Percentiles rank a stretch among this genome's conserved stretches.
These are phyloP conservation scores for Agrochola lota DNA, from an alignment of 2,888 invertebrate species.

Conservation along the genomic window DNA sequence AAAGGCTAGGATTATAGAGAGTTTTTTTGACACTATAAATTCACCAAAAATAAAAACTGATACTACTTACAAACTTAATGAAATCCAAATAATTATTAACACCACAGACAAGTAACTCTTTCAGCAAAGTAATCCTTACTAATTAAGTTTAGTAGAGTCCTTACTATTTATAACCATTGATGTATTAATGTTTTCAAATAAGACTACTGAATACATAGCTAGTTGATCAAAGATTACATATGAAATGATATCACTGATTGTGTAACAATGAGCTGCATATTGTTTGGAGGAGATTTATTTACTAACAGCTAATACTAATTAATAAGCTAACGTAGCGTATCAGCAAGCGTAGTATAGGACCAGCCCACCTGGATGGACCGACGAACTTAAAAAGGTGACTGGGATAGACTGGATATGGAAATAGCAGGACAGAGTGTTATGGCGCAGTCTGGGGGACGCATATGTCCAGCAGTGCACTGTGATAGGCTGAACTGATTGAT, in stretches of 20 bases:
- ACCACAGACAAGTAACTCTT: neutral
- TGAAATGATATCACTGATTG: conserved; percentile 28
- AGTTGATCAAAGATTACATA: conserved; percentile 13
- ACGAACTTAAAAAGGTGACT: neutral
- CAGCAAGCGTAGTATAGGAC: neutral
- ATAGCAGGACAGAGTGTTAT: too few species aligned
- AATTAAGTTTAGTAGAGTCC: neutral
- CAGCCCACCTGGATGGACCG: neutral
- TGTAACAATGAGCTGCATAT: conserved; percentile 25
- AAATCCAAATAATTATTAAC: neutral
- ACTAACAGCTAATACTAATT: too few species aligned
- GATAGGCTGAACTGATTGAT: too few species aligned
- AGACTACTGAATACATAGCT: conserved; percentile 1
- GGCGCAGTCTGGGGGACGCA: too few species aligned
- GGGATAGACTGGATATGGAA: neutral
- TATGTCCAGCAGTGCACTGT: too few species aligned
- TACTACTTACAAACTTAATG: conserved; percentile 22
- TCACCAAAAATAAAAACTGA: neutral
- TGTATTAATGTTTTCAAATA: conserved; percentile 45
- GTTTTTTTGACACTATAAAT: neutral
- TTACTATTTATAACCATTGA: conserved; percentile 35
- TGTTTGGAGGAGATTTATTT: conserved; percentile 1
- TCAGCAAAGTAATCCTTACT: conserved; percentile 11
- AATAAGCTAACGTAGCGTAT: neutral
- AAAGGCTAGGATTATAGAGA: neutral